Evolutionary conservation across 1,140 invertebrate genomes (phyloP), one percentile per base, ranked within the genome.

Genomic region (Eurosta solidaginis): DNA sequence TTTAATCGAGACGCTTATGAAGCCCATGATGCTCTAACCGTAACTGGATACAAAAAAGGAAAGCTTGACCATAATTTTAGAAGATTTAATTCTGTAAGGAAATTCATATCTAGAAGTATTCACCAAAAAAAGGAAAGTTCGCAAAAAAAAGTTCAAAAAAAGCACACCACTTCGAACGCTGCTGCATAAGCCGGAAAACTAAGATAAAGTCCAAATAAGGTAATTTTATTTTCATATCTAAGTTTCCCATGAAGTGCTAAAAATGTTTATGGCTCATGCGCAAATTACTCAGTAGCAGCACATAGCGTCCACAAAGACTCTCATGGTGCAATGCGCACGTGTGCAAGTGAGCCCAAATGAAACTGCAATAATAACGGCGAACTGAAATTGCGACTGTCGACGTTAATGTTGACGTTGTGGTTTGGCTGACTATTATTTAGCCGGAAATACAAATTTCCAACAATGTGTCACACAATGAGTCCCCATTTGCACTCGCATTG

Each of bases 361-460:
- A 10, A 40, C 59, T n/a, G 14, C 14, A 14, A 7, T n/a, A 17
- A 20, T 1, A 36, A 63, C 54, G 49, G 40, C 59, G 7, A 47
- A n/a, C 45, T 47, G 33, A 29, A 36, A 14, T n/a, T 50, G n/a
- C 20, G 1, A 50, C 14, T 20, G 49, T 22, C 40, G 54, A 36
- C 54, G n/a, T n/a, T n/a, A n/a, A n/a, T n/a, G n/a, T n/a, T n/a
- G n/a, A n/a, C n/a, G n/a, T n/a, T n/a, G n/a, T n/a, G n/a, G n/a
- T n/a, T n/a, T n/a, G n/a, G n/a, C n/a, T n/a, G n/a, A n/a, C n/a
- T n/a, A n/a, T n/a, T n/a, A n/a, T n/a, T n/a, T 63, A 68, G 33
- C 59, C 59, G 59, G 59, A 68, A 68, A 68, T 68, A 68, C 59
- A 68, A 68, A 68, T 68, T 40, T 36, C 33, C 59, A 68, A 68